These are phyloP conservation scores for Ibidorhyncha struthersii DNA, from an alignment of 2,113 vertebrate genomes.

Conservation along the genomic window DNA sequence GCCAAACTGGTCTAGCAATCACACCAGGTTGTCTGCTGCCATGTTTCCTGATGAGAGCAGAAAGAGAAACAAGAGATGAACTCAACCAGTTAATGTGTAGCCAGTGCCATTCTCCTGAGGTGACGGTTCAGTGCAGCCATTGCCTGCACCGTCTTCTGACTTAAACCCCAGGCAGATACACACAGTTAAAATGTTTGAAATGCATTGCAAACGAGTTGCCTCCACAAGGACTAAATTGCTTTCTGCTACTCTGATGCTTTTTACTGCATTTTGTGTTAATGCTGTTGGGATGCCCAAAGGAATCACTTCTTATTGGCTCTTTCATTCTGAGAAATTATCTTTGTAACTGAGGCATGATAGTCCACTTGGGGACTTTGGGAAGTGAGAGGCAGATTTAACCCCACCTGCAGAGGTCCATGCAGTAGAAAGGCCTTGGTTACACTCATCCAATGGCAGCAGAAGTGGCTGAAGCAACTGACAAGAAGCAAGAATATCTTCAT, in stretches of 20 bases:
- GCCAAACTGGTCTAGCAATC: background rate
- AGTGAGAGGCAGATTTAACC: background rate
- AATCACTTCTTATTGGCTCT: conserved; percentile 7
- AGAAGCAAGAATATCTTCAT: background rate
- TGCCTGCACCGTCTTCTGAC: background rate
- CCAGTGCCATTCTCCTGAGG: background rate
- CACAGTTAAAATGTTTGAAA: background rate
- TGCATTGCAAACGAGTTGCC: background rate
- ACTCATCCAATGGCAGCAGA: background rate
- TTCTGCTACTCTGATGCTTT: background rate
- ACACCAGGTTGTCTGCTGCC: background rate
- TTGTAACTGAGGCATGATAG: background rate
- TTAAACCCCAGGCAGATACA: background rate
- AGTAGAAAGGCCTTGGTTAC: background rate
- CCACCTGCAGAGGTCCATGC: background rate
- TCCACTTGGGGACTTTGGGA: background rate
- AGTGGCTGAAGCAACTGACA: background rate
- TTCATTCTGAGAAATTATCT: conserved; percentile 17
- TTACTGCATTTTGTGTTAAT: conserved; percentile 13
- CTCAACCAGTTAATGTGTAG: background rate
- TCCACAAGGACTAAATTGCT: background rate
- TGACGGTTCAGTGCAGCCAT: background rate
- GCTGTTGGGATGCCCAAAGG: conserved; percentile 26
- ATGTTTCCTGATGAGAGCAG: background rate
- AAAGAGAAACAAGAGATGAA: background rate